Evolutionary conservation across 2,888 invertebrate genomes (phyloP).

Genomic region (Drosophila sordidapex): DNA sequence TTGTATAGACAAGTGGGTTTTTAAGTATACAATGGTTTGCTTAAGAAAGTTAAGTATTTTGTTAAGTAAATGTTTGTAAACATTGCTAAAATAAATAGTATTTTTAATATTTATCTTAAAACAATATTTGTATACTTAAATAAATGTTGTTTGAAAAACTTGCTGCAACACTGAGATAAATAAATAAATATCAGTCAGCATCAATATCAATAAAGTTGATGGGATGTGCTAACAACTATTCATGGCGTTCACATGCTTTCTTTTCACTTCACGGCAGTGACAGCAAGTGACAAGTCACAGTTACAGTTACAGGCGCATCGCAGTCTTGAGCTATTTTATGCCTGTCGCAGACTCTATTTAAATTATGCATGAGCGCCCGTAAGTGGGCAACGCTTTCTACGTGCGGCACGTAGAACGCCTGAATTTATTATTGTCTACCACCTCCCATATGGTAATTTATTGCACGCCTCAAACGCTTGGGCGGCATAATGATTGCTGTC

Average conservation of each 20-base stretch:
- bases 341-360: conserved; percentile 26
- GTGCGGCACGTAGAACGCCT: conserved; percentile 63
- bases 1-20: neutral
- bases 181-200: neutral
- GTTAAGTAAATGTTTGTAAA: neutral
- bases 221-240: neutral
- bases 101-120: neutral
- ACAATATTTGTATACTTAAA: neutral
- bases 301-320: neutral
- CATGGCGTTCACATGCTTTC: neutral
- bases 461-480: conserved; percentile 18
- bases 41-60: neutral
- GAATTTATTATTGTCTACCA: conserved; percentile 68
- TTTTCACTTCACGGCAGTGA: neutral
- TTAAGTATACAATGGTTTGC: neutral
- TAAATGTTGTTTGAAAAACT: neutral
- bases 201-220: neutral
- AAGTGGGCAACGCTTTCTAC: conserved; percentile 60
- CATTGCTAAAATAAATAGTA: no score
- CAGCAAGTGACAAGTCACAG: conserved; percentile 9
- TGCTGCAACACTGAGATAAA: neutral
- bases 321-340: neutral
- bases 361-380: conserved; percentile 60
- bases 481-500: conserved; percentile 59
- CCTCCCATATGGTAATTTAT: conserved; percentile 47